Percentiles rank a stretch among this genome's conserved stretches.
Conservation (phyloP, 2,797 vertebrate species). For the Salarias fasciatus region DNA sequence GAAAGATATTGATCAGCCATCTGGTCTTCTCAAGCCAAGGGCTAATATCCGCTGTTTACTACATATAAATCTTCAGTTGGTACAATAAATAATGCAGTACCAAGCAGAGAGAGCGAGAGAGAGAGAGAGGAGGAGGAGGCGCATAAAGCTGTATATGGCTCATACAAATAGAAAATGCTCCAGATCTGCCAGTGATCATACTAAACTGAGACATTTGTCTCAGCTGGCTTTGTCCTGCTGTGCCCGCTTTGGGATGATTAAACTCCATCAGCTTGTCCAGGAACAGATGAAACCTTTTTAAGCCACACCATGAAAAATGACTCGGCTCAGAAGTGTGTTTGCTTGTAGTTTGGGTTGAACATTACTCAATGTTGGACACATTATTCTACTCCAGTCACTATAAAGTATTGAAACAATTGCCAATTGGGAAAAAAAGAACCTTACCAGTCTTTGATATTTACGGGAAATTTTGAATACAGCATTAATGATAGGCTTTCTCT, state of each 20-base stretch:
- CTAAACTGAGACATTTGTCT: constrained; percentile 82
- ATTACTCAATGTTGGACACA: constrained; percentile 63
- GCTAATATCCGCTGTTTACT: constrained; percentile 61
- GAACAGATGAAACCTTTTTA: constrained; percentile 70
- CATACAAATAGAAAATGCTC: constrained; percentile 57
- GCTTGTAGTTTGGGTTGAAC: constrained; percentile 62
- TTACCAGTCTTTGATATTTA: constrained; percentile 31
- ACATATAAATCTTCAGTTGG: constrained; percentile 50
- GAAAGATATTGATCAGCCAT: constrained; percentile 59
- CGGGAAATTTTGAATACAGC: constrained; percentile 51
- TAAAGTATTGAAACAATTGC: constrained; percentile 53
- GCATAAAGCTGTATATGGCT: constrained; percentile 28
- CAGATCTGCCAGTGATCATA: constrained; percentile 72
- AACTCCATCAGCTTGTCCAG: constrained; percentile 69
- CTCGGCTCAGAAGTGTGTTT: constrained; percentile 59
- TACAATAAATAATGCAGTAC: constrained; percentile 60
- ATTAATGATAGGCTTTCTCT: constrained; percentile 45
- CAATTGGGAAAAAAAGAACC: constrained; percentile 27
- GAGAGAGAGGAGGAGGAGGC: constrained; percentile 17
- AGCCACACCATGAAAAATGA: constrained; percentile 66
- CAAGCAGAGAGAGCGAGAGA: constrained; percentile 20
- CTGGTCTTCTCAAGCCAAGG: constrained; percentile 52
- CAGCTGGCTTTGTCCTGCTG: constrained; percentile 61
- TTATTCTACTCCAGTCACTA: constrained; percentile 49
- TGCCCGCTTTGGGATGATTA: constrained; percentile 69